Base-by-base conservation (phyloP, 2,888 invertebrate genomes). In the Dexiosoma caninum region DNA sequence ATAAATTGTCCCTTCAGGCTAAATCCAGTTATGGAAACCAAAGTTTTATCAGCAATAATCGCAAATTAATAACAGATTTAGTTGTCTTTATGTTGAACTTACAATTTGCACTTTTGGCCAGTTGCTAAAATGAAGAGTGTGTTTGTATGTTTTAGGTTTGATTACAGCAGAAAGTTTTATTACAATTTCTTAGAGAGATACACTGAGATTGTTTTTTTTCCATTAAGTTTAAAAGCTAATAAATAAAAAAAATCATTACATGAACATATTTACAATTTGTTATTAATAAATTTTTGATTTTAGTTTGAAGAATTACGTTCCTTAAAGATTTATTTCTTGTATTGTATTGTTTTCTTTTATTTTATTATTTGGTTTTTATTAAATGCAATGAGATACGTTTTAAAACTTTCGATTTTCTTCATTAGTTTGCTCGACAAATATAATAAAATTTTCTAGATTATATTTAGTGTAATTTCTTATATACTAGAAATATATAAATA, bases 331-430 rank as follows among this genome's bases (percentile, higher is more conserved):
- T 57, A 10, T 16, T 27, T 66, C n/a, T n/a, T n/a, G n/a, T n/a
- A n/a, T n/a, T n/a, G n/a, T n/a, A n/a, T n/a, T n/a, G n/a, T n/a
- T n/a, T n/a, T n/a, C n/a, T n/a, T n/a, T n/a, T n/a, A n/a, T n/a
- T n/a, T n/a, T n/a, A n/a, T n/a, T n/a, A n/a, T 23, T 35, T 59
- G 1, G 12, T 42, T 53, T 35, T 9, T 19, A 19, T 72, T 82
- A 81, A 81, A 78, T 82, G 78, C 82, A 82, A 59, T 64, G 46
- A 75, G 78, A 75, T 81, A 76, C 81, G 75, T 35, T 67, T 46
- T 55, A 27, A 5, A 19, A 44, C 40, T 59, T 62, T 32, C n/a
- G 0, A 10, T 72, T 59, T 44, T 23, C 0, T 27, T 42, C 66
- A 46, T 44, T 32, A 53, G 32, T 23, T 66, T 44, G 0, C 14